Evolutionary conservation across 2,797 vertebrate species (phyloP).

Genomic region (Alectoris magna): DNA sequence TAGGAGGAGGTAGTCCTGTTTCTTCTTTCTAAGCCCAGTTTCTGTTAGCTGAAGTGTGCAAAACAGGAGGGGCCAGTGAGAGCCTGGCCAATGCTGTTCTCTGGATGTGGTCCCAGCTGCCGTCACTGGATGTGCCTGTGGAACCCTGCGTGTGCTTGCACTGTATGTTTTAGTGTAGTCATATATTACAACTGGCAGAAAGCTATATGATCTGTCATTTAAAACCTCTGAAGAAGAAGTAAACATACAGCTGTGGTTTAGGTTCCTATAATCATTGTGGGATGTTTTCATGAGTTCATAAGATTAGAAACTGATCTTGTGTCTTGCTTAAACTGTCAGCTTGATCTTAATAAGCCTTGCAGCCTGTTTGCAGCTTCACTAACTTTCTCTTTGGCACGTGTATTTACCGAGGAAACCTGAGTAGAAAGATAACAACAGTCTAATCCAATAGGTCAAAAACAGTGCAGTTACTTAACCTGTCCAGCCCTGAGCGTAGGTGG

Average conservation of each 20-base stretch:
- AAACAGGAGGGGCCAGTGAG: not conserved
- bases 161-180: not conserved
- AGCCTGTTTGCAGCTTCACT: not conserved
- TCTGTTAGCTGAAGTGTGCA: not conserved
- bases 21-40: not conserved
- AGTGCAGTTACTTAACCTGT: not conserved
- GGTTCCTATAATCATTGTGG: not conserved
- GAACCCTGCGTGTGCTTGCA: not conserved
- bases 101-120: not conserved
- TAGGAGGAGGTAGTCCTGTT: not conserved
- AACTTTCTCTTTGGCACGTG: not conserved
- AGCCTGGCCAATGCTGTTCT: not conserved
- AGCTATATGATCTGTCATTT: not conserved
- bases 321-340: slow-evolving; percentile 1
- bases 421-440: not conserved
- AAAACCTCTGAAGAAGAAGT: not conserved
- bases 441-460: not conserved
- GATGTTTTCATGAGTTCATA: not conserved
- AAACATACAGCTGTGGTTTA: not conserved
- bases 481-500: not conserved
- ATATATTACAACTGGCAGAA: not conserved
- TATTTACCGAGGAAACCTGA: slow-evolving; percentile 1
- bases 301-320: not conserved
- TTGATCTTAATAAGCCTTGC: slow-evolving; percentile 10
- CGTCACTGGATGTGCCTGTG: not conserved